phyloP scores from a whole-genome alignment of 2,888 invertebrate species.

The Drosophila seclusa region DNA sequence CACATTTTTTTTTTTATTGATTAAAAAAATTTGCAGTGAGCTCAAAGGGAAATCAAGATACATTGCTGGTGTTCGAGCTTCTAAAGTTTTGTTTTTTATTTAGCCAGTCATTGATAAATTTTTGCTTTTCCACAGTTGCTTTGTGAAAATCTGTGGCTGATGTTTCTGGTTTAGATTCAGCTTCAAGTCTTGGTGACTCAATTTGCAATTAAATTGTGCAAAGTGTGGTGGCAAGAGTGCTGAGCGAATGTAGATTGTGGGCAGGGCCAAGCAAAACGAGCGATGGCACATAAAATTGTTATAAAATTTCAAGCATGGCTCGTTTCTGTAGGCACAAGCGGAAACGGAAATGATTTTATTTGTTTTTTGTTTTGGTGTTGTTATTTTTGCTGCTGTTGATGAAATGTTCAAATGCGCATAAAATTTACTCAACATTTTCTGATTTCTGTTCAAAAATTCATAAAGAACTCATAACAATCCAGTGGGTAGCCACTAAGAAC shows the following conservation, averaged over 20 bases:
- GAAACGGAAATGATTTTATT: slow-evolving; percentile 69
- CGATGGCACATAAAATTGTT: slow-evolving; percentile 48
- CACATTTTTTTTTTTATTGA: not conserved
- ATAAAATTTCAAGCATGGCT: slow-evolving; percentile 67
- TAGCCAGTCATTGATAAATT: slow-evolving; percentile 23
- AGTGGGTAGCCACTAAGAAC: slow-evolving; percentile 34
- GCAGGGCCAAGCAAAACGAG: slow-evolving; percentile 6
- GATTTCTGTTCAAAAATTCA: slow-evolving; percentile 46
- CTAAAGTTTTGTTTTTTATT: slow-evolving; percentile 34
- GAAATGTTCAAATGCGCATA: slow-evolving; percentile 37
- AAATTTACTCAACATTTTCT: slow-evolving; percentile 47
- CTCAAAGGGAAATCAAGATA: slow-evolving; percentile 18
- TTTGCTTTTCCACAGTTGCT: slow-evolving; percentile 11
- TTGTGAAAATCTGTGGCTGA: slow-evolving; percentile 5
- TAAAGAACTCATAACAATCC: slow-evolving; percentile 60
- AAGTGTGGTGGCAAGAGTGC: not conserved
- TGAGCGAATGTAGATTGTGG: not conserved
- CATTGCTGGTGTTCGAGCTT: slow-evolving; percentile 4
- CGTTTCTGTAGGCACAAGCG: slow-evolving; percentile 55
- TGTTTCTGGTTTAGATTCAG: slow-evolving; percentile 12
- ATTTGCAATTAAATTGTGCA: slow-evolving; percentile 57
- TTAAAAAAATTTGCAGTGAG: not conserved
- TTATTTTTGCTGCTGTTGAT: slow-evolving; percentile 16
- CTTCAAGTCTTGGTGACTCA: slow-evolving; percentile 38
- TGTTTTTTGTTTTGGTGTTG: slow-evolving; percentile 27